Evolutionary conservation across 2,888 invertebrate species (phyloP).

Genomic region (Scrobipalpa atriplicella): DNA sequence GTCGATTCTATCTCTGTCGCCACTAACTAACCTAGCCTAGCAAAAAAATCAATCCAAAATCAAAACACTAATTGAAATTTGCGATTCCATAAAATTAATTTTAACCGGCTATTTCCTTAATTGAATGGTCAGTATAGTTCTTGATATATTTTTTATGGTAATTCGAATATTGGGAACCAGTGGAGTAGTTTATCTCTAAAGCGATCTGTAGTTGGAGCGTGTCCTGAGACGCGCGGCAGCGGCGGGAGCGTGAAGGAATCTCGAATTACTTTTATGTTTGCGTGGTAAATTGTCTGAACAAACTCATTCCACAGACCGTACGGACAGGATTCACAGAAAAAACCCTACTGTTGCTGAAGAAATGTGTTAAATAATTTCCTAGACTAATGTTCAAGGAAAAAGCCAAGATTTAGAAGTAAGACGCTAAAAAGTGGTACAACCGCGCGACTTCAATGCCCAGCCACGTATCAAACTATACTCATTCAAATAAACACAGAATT

Average conservation of each 20-base stretch:
- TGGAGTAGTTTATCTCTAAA: constrained; percentile 7
- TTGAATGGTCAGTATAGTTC: too few relatives aligned
- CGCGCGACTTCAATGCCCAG: too few relatives aligned
- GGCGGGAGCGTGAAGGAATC: constrained; percentile 28
- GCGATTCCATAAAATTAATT: too few relatives aligned
- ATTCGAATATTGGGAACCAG: background rate
- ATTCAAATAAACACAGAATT: too few relatives aligned
- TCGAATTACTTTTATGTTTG: constrained; percentile 20
- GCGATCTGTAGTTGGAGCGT: constrained; percentile 18
- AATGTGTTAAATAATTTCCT: background rate
- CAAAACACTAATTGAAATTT: too few relatives aligned
- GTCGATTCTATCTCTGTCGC: too few relatives aligned
- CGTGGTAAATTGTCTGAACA: constrained; percentile 15
- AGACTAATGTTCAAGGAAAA: constrained; percentile 15
- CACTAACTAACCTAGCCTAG: too few relatives aligned
- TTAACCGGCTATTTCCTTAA: too few relatives aligned
- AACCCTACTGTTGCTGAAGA: background rate
- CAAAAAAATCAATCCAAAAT: too few relatives aligned
- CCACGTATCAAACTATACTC: too few relatives aligned
- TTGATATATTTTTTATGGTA: background rate
- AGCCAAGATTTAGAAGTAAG: constrained; percentile 30
- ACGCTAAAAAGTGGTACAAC: too few relatives aligned
- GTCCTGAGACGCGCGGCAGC: constrained; percentile 26
- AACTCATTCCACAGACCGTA: background rate
- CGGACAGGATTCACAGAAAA: background rate